Conservation (phyloP, 2,888 invertebrate species). For the Phasia obesa region DNA sequence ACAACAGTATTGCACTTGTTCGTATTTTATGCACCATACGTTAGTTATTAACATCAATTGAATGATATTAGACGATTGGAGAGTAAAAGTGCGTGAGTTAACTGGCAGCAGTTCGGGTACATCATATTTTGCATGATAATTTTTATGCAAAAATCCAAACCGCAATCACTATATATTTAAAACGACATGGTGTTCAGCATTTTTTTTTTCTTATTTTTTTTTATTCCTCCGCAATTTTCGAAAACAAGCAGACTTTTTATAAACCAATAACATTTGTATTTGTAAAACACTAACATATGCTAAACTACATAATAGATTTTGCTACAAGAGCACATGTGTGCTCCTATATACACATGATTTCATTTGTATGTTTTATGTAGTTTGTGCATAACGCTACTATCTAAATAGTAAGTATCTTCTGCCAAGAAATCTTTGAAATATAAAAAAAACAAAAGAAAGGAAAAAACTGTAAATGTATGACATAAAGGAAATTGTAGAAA, state of each 20-base stretch:
- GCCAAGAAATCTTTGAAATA: conserved; percentile 42
- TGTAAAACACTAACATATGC: conserved; percentile 69
- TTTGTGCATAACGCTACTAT: conserved; percentile 33
- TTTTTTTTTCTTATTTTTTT: not conserved
- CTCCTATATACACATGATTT: not conserved
- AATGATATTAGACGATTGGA: no score
- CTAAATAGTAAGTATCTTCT: conserved; percentile 57
- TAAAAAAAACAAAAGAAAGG: not conserved
- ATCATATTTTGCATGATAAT: no score
- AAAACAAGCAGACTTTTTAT: conserved; percentile 59
- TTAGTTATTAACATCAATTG: no score
- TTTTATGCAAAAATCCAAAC: no score
- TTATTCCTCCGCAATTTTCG: conserved; percentile 41
- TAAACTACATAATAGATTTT: conserved; percentile 68
- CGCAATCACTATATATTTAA: no score
- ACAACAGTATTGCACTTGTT: no score
- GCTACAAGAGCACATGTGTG: conserved; percentile 38
- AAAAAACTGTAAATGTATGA: conserved; percentile 42
- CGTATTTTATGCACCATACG: no score
- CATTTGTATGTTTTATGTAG: conserved; percentile 6
- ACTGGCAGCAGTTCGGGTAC: no score
- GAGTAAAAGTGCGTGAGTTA: no score
- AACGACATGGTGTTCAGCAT: conserved; percentile 19
- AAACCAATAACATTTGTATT: conserved; percentile 70
- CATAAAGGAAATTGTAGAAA: conserved; percentile 62